Base-by-base conservation (phyloP, 2,888 invertebrate genomes). In the Ophion obscuratus region DNA sequence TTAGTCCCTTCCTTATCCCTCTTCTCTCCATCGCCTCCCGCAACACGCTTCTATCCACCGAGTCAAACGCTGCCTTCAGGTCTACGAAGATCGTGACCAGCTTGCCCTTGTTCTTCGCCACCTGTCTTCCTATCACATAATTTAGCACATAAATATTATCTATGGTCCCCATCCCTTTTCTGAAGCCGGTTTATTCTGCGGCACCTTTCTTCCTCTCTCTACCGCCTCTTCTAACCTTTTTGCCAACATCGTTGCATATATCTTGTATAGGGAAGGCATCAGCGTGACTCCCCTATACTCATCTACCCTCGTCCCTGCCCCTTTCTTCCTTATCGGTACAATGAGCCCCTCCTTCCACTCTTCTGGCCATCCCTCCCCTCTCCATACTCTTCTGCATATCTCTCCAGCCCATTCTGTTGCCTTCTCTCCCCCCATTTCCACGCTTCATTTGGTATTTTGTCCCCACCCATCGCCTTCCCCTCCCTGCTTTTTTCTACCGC, bases 251-350 rank as follows among this genome's bases (percentile, higher is more conserved):
- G 36, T 27, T 31, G 81, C 44, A 6, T 81, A 81, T 20, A 81
- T 59, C 44, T 79, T 83, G 17, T 83, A 87, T 7, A 27, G 47
- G 3, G 76, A 14, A 14, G 70, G 27, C 81, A 83, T 77, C 2
- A 86, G 24, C 20, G 83, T 78, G 9, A 83, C 73, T 2, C 81
- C 83, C 24, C 81, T 87, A 27, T 87, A 83, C 14, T 87, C 83
- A 11, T 47, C 66, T 5, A 64, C 75, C 14, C 36, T 36, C 36
- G 7, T 0, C 40, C 40, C 40, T 9, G 6, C 40, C 7, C 40
- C 40, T 9, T 40, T 53, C 62, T 6, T 40, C 10, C 14, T 40
- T 64, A 84, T 70, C 3, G 83, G 86, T 0, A 11, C 44, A 7
- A 86, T 64, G 10, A 68, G 27, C 1, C 74, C 76, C 17, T 27